phyloP scores from a whole-genome alignment of 2,888 invertebrate genomes.

The Blomia tropicalis region DNA sequence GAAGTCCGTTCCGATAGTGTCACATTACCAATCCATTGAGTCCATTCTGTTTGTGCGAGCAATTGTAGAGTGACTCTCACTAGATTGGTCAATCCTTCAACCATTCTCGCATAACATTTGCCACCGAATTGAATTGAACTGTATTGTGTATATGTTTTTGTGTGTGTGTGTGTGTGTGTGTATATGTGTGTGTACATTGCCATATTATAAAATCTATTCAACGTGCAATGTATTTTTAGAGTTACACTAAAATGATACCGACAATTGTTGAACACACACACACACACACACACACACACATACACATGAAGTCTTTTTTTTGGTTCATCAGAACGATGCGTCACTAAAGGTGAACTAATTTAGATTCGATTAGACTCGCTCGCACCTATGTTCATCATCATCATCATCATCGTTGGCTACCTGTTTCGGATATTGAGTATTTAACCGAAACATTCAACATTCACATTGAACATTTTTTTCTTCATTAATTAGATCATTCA shows the following conservation, averaged over 20 bases:
- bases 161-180: too few species aligned
- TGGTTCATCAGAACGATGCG: background rate
- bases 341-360: constrained; percentile 1
- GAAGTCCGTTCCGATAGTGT: background rate
- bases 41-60: background rate
- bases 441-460: too few species aligned
- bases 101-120: background rate
- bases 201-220: too few species aligned
- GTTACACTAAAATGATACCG: background rate
- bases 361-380: constrained; percentile 11
- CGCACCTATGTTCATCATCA: background rate
- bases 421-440: too few species aligned
- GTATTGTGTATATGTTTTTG: too few species aligned
- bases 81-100: background rate
- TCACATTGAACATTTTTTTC: too few species aligned
- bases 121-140: constrained; percentile 2
- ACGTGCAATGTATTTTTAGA: background rate
- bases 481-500: too few species aligned
- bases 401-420: too few species aligned
- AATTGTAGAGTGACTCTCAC: background rate
- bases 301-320: background rate
- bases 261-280: background rate
- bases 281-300: too few species aligned
- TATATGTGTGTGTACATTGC: too few species aligned
- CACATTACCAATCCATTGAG: background rate